A percentile compares a stretch with the other conserved stretches of the same genome.
Conservation (phyloP, 2,888 invertebrate species). For the Imbricaverruca yamaguchii region DNA sequence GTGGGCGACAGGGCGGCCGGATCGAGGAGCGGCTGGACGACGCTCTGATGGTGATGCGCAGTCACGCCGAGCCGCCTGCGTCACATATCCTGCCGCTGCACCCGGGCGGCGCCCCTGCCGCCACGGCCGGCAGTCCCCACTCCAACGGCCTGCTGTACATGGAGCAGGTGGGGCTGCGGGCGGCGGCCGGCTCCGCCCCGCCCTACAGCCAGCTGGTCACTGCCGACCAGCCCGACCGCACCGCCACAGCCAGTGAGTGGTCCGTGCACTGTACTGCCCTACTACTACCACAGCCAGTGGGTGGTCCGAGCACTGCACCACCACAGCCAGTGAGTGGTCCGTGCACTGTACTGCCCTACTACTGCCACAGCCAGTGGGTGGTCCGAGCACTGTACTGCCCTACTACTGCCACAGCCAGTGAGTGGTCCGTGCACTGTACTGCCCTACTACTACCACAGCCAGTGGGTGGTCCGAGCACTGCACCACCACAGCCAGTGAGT, state of each 20-base stretch:
- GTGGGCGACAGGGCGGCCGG: background rate
- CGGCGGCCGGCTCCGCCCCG: background rate
- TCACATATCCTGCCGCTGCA: background rate
- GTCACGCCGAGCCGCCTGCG: slow-evolving; percentile 12
- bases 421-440: too few species aligned
- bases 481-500: too few species aligned
- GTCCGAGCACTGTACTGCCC: too few species aligned
- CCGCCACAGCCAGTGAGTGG: slow-evolving; percentile 2
- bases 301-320: too few species aligned
- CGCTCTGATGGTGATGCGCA: slow-evolving; percentile 12
- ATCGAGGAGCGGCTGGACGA: background rate
- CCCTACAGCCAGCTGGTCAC: slow-evolving; percentile 7
- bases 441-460: too few species aligned
- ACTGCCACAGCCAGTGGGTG: too few species aligned
- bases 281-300: too few species aligned
- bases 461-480: too few species aligned
- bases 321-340: too few species aligned
- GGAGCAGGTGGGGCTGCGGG: background rate
- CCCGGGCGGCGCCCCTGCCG: background rate
- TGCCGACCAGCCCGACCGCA: background rate
- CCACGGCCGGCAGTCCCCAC: background rate
- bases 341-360: too few species aligned
- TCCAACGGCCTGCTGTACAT: background rate
- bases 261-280: too few species aligned
- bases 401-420: background rate